These are phyloP conservation scores for Microvelia longipes DNA, from an alignment of 1,140 invertebrate genomes.

Conservation along the genomic window DNA sequence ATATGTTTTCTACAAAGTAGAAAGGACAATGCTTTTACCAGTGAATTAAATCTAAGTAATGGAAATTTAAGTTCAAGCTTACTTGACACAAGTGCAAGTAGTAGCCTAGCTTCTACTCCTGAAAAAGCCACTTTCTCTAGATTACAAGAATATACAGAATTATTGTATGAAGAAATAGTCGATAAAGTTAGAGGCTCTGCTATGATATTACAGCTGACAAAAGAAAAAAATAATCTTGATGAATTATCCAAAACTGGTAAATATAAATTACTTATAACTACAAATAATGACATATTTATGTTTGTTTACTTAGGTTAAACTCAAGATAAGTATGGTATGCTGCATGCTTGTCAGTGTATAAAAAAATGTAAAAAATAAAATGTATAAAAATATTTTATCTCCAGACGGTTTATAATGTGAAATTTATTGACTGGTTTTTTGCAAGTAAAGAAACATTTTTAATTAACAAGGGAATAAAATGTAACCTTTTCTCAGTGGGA, in stretches of 20 bases:
- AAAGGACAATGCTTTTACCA: slow-evolving; percentile 36
- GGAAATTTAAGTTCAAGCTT: neutral
- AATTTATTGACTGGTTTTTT: too few species aligned
- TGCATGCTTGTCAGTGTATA: too few species aligned
- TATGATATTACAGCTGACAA: slow-evolving; percentile 74
- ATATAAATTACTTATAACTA: too few species aligned
- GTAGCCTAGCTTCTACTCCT: slow-evolving; percentile 1
- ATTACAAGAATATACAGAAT: slow-evolving; percentile 85
- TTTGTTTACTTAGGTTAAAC: too few species aligned
- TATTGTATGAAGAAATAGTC: slow-evolving; percentile 87
- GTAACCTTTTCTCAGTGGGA: too few species aligned
- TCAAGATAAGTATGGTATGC: too few species aligned
- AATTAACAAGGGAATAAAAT: too few species aligned
- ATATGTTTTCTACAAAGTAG: slow-evolving; percentile 81
- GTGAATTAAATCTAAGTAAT: slow-evolving; percentile 3
- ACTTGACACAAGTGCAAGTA: neutral
- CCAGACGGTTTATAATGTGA: too few species aligned
- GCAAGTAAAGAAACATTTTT: too few species aligned
- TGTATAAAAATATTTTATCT: too few species aligned
- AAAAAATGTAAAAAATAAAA: too few species aligned
- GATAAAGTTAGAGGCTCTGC: slow-evolving; percentile 88
- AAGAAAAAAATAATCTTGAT: slow-evolving; percentile 85
- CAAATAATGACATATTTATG: slow-evolving; percentile 3
- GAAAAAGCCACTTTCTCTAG: slow-evolving; percentile 48
- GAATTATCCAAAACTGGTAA: slow-evolving; percentile 81